Evolutionary conservation across 2,888 invertebrate species (phyloP), one percentile per base, ranked within the genome.

Genomic region (Hypena proboscidalis): DNA sequence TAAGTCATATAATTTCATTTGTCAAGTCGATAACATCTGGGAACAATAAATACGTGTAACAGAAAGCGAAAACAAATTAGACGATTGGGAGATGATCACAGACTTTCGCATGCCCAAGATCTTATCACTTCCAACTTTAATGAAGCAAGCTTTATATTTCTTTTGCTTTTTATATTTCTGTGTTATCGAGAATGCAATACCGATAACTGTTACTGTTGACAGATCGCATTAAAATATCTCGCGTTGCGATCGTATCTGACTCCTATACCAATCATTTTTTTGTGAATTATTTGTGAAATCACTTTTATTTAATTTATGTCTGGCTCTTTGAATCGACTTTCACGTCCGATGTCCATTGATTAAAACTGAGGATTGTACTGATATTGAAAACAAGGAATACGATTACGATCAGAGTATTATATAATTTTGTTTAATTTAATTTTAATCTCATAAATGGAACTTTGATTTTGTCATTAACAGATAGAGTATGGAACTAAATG

Each of bases 31-130:
- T 87, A 83, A 58, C 53, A 85, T 88, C 84, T 69, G 74, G 76
- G 74, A 80, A 83, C 80, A 83, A 84, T 74, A 76, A 74, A 69
- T 59, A 65, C 57, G 77, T 77, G 80, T 78, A 84, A 83, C 73
- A 74, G 74, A 86, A 86, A 87, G 85, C 75, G 80, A 84, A 85
- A 86, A 85, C 81, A 87, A 61, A 85, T 86, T 85, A 85, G 80
- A 77, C 72, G 77, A 76, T 79, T 69, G 74, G 72, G 62, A 74
- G 70, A 74, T 74, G 70, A 70, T 77, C 78, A 70, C 65, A 49
- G 58, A 75, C 84, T 85, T 83, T 83, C 83, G 71, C 81, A 65
- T 11, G 54, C 29, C 31, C 20, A 38, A 39, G 74, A 75, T 72
- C 54, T 66, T 71, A 73, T 75, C 71, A 41, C 3, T 14, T 27